Conservation (phyloP, 2,113 vertebrate species). For the Macquaria ambigua region DNA sequence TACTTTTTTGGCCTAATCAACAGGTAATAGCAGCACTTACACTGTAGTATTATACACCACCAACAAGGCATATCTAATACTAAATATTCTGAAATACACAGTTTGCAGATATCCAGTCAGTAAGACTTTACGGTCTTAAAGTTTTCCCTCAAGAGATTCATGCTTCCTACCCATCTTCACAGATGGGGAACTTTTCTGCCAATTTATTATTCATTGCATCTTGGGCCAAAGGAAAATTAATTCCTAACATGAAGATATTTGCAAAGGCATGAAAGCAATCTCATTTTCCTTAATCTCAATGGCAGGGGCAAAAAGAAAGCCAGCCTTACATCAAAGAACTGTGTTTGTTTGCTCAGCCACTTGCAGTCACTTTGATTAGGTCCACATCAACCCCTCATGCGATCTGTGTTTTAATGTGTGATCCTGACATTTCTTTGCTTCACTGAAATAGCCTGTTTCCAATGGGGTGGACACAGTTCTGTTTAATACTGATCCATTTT, state of each 20-base stretch:
- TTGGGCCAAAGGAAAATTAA: slow-evolving; percentile 74
- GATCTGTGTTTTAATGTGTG: slow-evolving; percentile 46
- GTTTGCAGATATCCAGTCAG: slow-evolving; percentile 40
- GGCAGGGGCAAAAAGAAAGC: slow-evolving; percentile 57
- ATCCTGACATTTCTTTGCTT: slow-evolving; percentile 61
- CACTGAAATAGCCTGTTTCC: slow-evolving; percentile 21
- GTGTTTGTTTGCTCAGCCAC: slow-evolving; percentile 71
- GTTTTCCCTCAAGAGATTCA: slow-evolving; percentile 64
- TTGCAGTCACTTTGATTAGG: slow-evolving; percentile 72
- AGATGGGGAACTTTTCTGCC: slow-evolving; percentile 73
- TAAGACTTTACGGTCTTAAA: slow-evolving; percentile 58
- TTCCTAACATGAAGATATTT: slow-evolving; percentile 76
- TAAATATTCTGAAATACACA: slow-evolving; percentile 42
- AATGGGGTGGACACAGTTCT: neutral
- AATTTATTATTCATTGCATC: slow-evolving; percentile 80
- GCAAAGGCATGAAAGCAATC: slow-evolving; percentile 76
- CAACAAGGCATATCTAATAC: neutral
- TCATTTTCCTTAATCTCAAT: slow-evolving; percentile 70
- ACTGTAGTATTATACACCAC: neutral
- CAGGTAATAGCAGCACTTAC: slow-evolving; percentile 33
- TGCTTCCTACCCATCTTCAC: slow-evolving; percentile 57
- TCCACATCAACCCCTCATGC: slow-evolving; percentile 51
- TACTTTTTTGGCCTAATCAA: slow-evolving; percentile 1
- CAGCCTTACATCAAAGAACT: slow-evolving; percentile 68
- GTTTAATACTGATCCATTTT: neutral